Conservation (phyloP, 2,888 invertebrate species). For the Sepioteuthis lessoniana region DNA sequence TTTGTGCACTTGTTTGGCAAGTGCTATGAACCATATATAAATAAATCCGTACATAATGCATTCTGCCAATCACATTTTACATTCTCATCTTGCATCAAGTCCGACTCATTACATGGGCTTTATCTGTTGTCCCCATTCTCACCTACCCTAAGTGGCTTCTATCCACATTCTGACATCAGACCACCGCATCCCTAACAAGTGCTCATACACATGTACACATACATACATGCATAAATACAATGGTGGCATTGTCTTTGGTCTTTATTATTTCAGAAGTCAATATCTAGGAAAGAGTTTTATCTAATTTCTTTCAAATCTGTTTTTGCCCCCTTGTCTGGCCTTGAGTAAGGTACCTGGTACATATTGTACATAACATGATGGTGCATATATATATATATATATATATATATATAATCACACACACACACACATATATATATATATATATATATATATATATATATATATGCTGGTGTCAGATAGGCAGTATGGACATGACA, state of each 20-base stretch:
- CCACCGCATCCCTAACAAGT: neutral
- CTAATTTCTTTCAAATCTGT: neutral
- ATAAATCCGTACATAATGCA: neutral
- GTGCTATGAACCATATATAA: slow-evolving; percentile 11
- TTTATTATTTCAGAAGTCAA: neutral
- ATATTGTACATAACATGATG: neutral
- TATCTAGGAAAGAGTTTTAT: neutral
- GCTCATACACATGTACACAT: neutral
- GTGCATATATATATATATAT: neutral
- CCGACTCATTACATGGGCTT: slow-evolving; percentile 45
- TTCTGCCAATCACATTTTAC: slow-evolving; percentile 40
- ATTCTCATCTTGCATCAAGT: slow-evolving; percentile 42
- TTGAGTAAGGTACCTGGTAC: slow-evolving; percentile 13
- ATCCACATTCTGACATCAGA: neutral
- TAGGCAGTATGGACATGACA: neutral
- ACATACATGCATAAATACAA: neutral
- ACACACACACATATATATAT: too few relatives aligned
- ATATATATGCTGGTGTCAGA: neutral
- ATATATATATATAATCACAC: too few relatives aligned
- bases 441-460: too few relatives aligned
- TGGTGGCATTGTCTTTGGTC: neutral
- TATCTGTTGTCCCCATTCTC: slow-evolving; percentile 42
- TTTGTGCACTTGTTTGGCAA: neutral
- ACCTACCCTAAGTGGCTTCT: neutral
- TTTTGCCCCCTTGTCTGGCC: neutral